Evolutionary conservation across 2,797 vertebrate genomes (phyloP), one percentile per base, ranked within the genome.

Genomic region (Microtus obscurus): DNA sequence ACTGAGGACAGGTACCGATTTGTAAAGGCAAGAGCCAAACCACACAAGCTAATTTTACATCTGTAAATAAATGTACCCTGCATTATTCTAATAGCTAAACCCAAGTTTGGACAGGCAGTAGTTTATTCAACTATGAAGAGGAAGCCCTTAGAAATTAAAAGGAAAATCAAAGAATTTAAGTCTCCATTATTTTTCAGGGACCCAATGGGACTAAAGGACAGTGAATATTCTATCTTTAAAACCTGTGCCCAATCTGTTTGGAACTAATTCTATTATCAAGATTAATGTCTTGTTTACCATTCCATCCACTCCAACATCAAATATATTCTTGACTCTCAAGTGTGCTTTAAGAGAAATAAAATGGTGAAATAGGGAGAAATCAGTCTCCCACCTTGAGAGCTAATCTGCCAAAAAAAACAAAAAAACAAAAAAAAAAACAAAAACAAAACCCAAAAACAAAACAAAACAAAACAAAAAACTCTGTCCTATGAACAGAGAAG

Each of bases 261-360:
- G 5, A 45, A 65, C 6, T 61, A 95, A 87, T 4, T 76, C 29
- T 74, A 1, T 43, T 31, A 81, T 23, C 40, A 76, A 94, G 27
- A 76, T 17, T 10, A 2, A 3, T 88, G 9, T 88, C 13, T 87
- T 21, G 12, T 31, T 76, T 85, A 14, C 29, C 0, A 51, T 2
- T 13, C 0, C 1, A 16, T 90, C 10, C 21, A 48, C 29, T n/a
- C 21, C 0, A 93, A 27, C 4, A 43, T n/a, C 17, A 83, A 27
- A 71, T 61, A 21, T 91, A 87, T 93, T 45, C 43, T 89, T 59
- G 5, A 34, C 13, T 93, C 29, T 48, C 1, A 5, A 27, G 4
- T 61, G 3, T 76, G 31, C 48, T 43, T 91, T 93, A 51, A 79
- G n/a, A 95, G 78, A 93, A 95, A 92, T 65, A 19, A 25, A 87